These are phyloP conservation scores for Parnassius smintheus DNA, from an alignment of 2,888 invertebrate species.

Conservation along the genomic window DNA sequence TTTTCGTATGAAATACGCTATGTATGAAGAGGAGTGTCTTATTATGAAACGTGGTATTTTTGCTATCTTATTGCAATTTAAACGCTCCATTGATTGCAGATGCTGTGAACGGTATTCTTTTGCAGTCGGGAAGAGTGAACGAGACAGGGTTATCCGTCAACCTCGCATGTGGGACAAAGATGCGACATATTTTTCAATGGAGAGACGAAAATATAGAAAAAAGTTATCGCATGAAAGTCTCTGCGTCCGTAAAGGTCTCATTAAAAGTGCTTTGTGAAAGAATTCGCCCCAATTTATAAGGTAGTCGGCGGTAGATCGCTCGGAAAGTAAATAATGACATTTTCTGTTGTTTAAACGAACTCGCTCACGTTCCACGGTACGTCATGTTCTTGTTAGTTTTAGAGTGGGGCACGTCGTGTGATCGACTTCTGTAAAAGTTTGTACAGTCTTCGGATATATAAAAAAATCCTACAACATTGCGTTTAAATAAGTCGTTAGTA, in stretches of 20 bases:
- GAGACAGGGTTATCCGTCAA: constrained; percentile 44
- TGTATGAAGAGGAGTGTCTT: constrained; percentile 45
- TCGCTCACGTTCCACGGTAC: constrained; percentile 28
- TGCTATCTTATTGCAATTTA: constrained; percentile 79
- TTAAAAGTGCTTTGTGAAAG: constrained; percentile 76
- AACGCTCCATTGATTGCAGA: constrained; percentile 80
- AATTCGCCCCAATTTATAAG: constrained; percentile 74
- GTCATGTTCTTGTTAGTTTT: constrained; percentile 35
- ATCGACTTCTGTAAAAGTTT: constrained; percentile 32
- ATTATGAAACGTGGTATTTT: constrained; percentile 67
- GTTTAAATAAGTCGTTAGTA: no score
- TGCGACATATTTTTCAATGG: constrained; percentile 57
- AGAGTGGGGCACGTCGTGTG: constrained; percentile 31
- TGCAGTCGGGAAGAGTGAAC: constrained; percentile 56
- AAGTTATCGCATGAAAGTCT: constrained; percentile 78
- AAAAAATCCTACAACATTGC: constrained; percentile 10
- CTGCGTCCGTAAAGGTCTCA: constrained; percentile 71
- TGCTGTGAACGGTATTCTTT: constrained; percentile 67
- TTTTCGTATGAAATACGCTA: constrained; percentile 25
- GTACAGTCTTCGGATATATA: constrained; percentile 26
- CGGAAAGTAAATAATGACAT: constrained; percentile 67
- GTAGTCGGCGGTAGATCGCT: constrained; percentile 63
- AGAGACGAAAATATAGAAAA: constrained; percentile 74
- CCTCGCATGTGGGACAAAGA: constrained; percentile 47
- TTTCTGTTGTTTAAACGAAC: constrained; percentile 60